Conservation (phyloP, 2,113 vertebrate genomes). For the Ammodytes dubius region DNA sequence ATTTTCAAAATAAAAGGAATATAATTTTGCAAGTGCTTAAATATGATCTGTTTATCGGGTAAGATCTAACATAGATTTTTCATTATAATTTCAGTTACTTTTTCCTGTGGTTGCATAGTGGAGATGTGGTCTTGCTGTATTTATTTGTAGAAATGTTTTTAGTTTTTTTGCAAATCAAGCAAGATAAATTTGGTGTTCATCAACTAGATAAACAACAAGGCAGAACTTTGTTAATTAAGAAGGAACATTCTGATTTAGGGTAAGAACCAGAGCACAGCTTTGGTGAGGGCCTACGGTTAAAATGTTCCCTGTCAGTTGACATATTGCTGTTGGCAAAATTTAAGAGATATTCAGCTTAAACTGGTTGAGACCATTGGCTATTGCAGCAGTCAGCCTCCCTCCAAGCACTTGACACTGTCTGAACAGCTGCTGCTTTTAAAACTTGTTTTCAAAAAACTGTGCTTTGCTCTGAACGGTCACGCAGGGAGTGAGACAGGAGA, state of each 20-base stretch:
- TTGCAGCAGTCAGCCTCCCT: slow-evolving; percentile 39
- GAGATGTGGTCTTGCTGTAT: background rate
- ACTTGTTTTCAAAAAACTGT: slow-evolving; percentile 25
- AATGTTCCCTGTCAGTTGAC: slow-evolving; percentile 15
- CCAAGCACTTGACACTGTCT: slow-evolving; percentile 29
- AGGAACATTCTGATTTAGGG: background rate
- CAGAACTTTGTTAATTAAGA: background rate
- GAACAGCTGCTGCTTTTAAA: slow-evolving; percentile 49
- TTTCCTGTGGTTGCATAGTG: background rate
- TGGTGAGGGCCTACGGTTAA: background rate
- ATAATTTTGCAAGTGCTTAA: background rate
- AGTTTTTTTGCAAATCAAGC: background rate
- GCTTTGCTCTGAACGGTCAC: background rate
- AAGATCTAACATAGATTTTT: no score
- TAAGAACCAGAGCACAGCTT: background rate
- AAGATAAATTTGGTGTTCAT: background rate
- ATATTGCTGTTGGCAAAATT: slow-evolving; percentile 25
- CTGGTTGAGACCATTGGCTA: slow-evolving; percentile 16
- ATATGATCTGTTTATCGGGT: background rate
- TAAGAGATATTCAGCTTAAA: slow-evolving; percentile 5
- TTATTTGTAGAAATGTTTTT: background rate
- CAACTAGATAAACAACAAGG: background rate
- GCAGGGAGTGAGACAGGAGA: slow-evolving; percentile 17
- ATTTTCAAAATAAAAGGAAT: background rate
- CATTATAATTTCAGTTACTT: background rate